Conservation (phyloP, 2,888 invertebrate species). For the Bembecia ichneumoniformis region DNA sequence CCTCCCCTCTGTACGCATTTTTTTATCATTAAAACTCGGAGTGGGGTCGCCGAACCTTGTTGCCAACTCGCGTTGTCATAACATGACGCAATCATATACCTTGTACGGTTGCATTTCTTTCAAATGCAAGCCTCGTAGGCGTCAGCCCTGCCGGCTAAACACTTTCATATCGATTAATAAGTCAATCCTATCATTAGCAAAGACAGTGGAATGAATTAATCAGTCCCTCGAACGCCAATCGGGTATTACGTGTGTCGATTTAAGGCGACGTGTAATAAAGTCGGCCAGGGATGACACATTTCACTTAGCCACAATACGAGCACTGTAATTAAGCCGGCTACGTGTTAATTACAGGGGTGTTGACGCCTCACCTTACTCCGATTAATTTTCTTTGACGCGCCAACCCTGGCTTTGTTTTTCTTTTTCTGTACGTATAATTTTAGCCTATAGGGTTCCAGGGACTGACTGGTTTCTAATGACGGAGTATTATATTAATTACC, state of each 20-base stretch:
- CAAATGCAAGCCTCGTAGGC: too few species aligned
- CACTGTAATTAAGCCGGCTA: slow-evolving; percentile 48
- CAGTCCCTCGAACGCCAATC: slow-evolving; percentile 13
- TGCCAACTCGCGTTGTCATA: slow-evolving; percentile 67
- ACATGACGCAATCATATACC: slow-evolving; percentile 64
- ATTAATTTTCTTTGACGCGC: slow-evolving; percentile 42
- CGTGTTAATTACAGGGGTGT: slow-evolving; percentile 53
- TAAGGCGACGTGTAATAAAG: slow-evolving; percentile 12
- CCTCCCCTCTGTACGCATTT: slow-evolving; percentile 70
- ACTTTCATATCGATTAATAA: background rate
- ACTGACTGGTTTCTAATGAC: too few species aligned
- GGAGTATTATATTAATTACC: too few species aligned
- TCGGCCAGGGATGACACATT: slow-evolving; percentile 45
- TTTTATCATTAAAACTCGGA: slow-evolving; percentile 71
- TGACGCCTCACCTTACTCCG: slow-evolving; percentile 33
- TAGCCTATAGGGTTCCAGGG: background rate
- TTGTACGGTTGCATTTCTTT: slow-evolving; percentile 36
- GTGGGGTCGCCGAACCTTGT: slow-evolving; percentile 70
- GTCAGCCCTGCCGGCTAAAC: background rate
- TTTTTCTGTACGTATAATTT: slow-evolving; percentile 20
- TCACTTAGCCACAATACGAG: slow-evolving; percentile 46
- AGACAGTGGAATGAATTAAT: slow-evolving; percentile 14
- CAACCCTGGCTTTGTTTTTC: slow-evolving; percentile 36
- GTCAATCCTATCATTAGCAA: slow-evolving; percentile 9
- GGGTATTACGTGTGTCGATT: slow-evolving; percentile 17